Evolutionary conservation across 1,140 invertebrate species (phyloP), one percentile per base, ranked within the genome.

Genomic region (Drosophila navojoa): DNA sequence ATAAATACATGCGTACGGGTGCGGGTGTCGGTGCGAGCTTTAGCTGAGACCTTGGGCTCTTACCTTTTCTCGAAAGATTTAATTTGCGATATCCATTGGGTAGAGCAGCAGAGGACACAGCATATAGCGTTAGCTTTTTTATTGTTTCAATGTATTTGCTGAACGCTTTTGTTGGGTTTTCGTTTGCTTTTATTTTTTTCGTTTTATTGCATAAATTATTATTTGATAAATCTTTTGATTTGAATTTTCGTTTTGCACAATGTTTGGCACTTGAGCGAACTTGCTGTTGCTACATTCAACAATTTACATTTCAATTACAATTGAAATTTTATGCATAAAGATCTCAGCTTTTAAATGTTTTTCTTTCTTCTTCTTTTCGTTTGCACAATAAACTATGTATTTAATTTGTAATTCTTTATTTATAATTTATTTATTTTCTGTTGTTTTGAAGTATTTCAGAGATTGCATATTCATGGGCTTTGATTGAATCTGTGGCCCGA

Each of bases 41-140:
- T 59, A 44, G 45, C 57, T 47, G 53, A 58, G 84, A 59, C 79
- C 76, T 79, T 79, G 76, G 63, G 53, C 57, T 35, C 19, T 87
- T 89, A 87, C 82, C 84, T 89, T 78, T 66, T 61, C 58, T 81
- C 49, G 45, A 79, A 79, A 87, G 82, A 87, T 87, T 87, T 69
- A 89, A 87, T 87, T 87, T 82, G 79, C 70, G 82, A 87, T 87
- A 87, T 87, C 82, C 82, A 87, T 87, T 79, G 69, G 82, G 71
- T 81, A 57, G 15, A 71, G 44, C 40, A 57, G 55, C 55, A 42
- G 11, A 71, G 35, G 15, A 55, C 44, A 55, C 50, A 61, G 53
- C 10, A 16, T 38, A 40, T 25, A 59, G 11, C 15, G 27, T 19
- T 59, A 4, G 25, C 9, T 60, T 22, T 49, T 22, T 19, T 5